Base-by-base conservation (phyloP, 1,140 invertebrate genomes). In the Oreohelix idahoensis region DNA sequence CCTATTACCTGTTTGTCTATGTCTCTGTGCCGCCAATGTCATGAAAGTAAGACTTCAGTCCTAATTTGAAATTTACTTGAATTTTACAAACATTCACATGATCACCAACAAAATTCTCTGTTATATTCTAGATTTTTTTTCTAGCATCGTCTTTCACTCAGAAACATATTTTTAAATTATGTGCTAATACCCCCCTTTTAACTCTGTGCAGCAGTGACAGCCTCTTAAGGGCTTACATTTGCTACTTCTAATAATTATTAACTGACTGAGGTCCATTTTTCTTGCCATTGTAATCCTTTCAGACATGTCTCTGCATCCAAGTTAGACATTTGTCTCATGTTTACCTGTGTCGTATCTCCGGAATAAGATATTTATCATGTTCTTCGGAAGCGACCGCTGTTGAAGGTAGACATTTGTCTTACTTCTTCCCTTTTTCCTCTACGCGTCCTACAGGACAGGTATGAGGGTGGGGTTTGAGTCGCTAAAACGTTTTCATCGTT, bases 371-470 rank as follows among this genome's bases (percentile, higher is more conserved):
- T 76, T 76, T 49, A 45, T 76, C 74, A 53, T 39, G 13, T 39
- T 45, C 53, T 76, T 49, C 32, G 39, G 74, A 45, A 35, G 45
- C 74, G 74, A 1, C 0, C 2, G 10, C 13, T 35, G 45, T 76
- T 76, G 74, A 76, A 76, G 74, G 42, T 32, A 53, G 8, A 29
- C 74, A 76, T 76, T 76, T 76, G 74, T 76, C 74, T 76, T 76
- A 13, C 38, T 17, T 26, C 42, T 42, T 26, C 38, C 15, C 1
- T 13, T 29, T 39, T 13, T 26, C 71, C 13, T 42, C 36, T 73
- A 36, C 71, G 23, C 39, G 71, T 73, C 23, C 23, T 10, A 10
- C 10, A 15, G 42, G 32, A 49, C 45, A 76, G 74, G 74, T 51
- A 51, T 29, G 45, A 29, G 74, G 74, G 74, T 29, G 74, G 74